Evolutionary conservation across 2,888 invertebrate genomes (phyloP).

Genomic region (Hipparchia semele): DNA sequence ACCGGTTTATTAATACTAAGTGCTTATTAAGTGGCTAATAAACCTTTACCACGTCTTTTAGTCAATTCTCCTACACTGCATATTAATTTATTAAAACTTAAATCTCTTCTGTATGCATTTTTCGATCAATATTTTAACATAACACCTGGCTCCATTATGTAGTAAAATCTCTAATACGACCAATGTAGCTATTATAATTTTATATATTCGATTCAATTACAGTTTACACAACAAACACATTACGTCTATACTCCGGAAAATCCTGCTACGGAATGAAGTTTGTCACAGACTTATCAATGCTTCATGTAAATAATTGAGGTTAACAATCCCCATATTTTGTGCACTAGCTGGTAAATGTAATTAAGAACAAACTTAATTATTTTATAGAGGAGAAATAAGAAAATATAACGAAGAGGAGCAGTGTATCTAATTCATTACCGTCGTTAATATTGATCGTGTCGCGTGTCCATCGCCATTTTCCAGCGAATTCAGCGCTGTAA

Average conservation of each 20-base stretch:
- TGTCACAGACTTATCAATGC: background rate
- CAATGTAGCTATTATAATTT: too few relatives aligned
- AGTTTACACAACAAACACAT: background rate
- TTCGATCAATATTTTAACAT: background rate
- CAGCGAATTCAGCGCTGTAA: slow-evolving; percentile 4
- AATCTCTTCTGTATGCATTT: background rate
- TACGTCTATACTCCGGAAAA: slow-evolving; percentile 27
- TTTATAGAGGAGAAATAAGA: too few relatives aligned
- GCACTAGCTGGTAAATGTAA: too few relatives aligned
- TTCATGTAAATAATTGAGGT: background rate
- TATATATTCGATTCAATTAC: background rate
- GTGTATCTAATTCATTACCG: too few relatives aligned
- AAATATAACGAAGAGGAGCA: too few relatives aligned
- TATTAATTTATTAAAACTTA: background rate
- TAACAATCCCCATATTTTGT: background rate
- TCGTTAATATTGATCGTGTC: background rate
- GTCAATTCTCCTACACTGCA: slow-evolving; percentile 1
- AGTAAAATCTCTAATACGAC: background rate
- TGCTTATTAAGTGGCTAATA: background rate
- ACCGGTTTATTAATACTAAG: background rate
- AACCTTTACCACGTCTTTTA: background rate
- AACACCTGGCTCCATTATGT: background rate
- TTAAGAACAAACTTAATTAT: too few relatives aligned
- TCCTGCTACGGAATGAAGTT: slow-evolving; percentile 35
- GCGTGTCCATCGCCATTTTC: background rate